Base-by-base conservation (phyloP, 2,797 vertebrate genomes). In the Chlorospingus semifuscus region DNA sequence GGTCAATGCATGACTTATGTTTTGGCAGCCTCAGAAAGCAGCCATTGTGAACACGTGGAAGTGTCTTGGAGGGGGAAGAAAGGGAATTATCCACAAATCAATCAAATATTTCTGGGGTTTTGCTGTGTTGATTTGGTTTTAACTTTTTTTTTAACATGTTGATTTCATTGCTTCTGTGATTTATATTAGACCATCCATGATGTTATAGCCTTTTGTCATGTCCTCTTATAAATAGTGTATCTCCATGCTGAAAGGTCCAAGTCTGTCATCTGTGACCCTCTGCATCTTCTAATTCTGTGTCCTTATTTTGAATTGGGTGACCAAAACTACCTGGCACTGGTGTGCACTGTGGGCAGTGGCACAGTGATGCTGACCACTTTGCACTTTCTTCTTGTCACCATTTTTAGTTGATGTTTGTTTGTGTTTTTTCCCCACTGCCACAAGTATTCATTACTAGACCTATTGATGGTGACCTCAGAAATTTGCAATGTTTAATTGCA, bases 21-120 rank as follows among this genome's bases (percentile, higher is more conserved):
- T 89, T 84, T 96, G 95, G 95, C 89, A 96, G 18, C 81, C 39
- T 69, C 81, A 84, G 83, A 79, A 92, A 80, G 81, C 44, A 89
- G 41, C 65, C 60, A 6, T 21, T 82, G 71, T 66, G 87, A 90
- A 89, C 34, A 89, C 2, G 29, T 90, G 66, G 46, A 78, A 84
- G 59, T 55, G 63, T 87, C 66, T 83, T 94, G 75, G 81, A 92
- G 84, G 32, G 30, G 39, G 52, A 84, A 82, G 47, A 87, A 94
- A 87, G 75, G 36, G 50, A 87, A 64, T 79, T 70, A 74, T 74
- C 81, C 1, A 4, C 74, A 87, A 47, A 87, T 87, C 42, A 66
- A 14, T 80, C 50, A 72, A 72, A 75, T 79, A 27, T n/a, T 92
- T 68, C 63, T 75, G 22, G 1, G 2, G 0, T 39, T 87, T 41